These are phyloP conservation scores for Ernsta delagoae DNA, from an alignment of 2,888 invertebrate species.

Conservation along the genomic window DNA sequence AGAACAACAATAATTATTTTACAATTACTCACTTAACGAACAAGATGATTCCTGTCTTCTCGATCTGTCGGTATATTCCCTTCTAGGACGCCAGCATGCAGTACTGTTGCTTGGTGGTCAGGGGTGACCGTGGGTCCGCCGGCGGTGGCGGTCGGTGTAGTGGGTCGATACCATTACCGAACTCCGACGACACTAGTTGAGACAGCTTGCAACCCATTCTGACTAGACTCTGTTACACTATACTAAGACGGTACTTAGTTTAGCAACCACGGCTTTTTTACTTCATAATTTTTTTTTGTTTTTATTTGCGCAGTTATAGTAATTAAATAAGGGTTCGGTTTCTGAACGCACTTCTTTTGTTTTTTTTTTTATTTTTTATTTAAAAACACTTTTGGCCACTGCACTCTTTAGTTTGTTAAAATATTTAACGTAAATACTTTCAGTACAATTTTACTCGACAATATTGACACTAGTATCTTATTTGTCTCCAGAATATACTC, in stretches of 20 bases:
- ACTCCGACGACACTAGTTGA: slow-evolving; percentile 86
- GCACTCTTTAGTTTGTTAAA: too few species aligned
- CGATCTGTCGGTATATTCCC: slow-evolving; percentile 94
- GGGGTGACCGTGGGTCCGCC: slow-evolving; percentile 91
- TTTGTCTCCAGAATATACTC: too few species aligned
- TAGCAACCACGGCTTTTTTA: not conserved
- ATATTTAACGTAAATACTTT: too few species aligned
- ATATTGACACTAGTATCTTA: too few species aligned
- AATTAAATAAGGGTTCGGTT: not conserved
- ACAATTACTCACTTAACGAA: slow-evolving; percentile 95
- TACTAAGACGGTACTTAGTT: too few species aligned
- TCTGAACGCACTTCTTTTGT: not conserved
- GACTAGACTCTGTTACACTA: not conserved
- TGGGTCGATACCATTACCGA: slow-evolving; percentile 65
- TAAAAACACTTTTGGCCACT: too few species aligned
- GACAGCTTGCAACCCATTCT: slow-evolving; percentile 91
- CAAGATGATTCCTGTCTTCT: slow-evolving; percentile 93
- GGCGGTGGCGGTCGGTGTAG: slow-evolving; percentile 87
- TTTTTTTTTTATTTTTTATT: too few species aligned
- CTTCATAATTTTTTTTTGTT: not conserved
- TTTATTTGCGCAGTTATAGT: not conserved
- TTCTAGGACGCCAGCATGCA: slow-evolving; percentile 96
- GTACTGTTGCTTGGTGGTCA: slow-evolving; percentile 94
- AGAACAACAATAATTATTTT: too few species aligned
- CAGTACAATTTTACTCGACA: too few species aligned